phyloP scores from a whole-genome alignment of 2,888 invertebrate genomes.

The Macropis europaea region DNA sequence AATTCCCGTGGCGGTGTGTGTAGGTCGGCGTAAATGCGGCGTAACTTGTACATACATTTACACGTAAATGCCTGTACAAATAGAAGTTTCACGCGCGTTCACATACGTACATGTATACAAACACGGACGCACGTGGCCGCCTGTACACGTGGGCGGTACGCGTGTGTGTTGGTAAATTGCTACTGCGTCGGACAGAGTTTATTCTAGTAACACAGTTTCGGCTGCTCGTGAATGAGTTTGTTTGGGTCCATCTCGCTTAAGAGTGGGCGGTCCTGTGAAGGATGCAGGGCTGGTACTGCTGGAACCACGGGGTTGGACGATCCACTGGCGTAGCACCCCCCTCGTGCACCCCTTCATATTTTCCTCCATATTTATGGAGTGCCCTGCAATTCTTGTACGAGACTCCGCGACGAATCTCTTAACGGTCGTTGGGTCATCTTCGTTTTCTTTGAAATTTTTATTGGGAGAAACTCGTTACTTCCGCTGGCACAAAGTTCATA shows the following conservation, averaged over 20 bases:
- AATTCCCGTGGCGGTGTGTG: conserved; percentile 45
- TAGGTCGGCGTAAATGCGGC: conserved; percentile 18
- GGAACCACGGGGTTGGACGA: conserved; percentile 36
- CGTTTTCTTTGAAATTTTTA: conserved; percentile 1
- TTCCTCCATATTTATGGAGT: conserved; percentile 23
- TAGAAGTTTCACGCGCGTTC: conserved; percentile 35
- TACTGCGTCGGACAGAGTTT: conserved; percentile 64
- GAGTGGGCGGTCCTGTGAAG: conserved; percentile 66
- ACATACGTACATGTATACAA: not conserved
- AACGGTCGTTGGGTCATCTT: not conserved
- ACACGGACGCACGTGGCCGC: not conserved
- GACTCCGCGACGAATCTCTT: not conserved
- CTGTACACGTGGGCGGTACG: not conserved
- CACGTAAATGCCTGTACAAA: conserved; percentile 23
- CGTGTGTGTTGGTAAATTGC: conserved; percentile 57
- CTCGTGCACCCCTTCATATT: not conserved
- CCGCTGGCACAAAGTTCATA: not conserved
- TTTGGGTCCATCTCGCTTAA: conserved; percentile 73
- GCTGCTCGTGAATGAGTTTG: conserved; percentile 66
- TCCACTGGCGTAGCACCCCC: conserved; percentile 24
- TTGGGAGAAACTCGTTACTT: not conserved
- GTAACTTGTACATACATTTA: conserved; percentile 43
- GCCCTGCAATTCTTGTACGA: not conserved
- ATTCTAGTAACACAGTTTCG: conserved; percentile 76
- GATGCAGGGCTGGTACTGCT: conserved; percentile 56